Evolutionary conservation across 2,888 invertebrate genomes (phyloP), one percentile per base, ranked within the genome.

Genomic region (Erebia epiphron): DNA sequence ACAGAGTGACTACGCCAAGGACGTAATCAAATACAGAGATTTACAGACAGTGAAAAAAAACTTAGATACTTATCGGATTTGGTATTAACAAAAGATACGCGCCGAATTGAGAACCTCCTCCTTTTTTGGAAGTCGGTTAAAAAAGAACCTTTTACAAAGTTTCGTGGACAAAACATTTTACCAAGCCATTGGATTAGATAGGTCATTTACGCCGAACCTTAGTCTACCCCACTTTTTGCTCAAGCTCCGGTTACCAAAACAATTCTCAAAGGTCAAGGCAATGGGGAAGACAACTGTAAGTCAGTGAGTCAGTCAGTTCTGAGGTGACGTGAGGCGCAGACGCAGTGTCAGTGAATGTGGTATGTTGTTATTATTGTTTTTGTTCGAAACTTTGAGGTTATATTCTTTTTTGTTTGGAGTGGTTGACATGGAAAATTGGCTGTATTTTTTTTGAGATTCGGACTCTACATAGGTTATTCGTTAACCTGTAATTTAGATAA

Each of bases 291-390:
- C 69, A 71, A 68, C 68, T 72, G 63, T 74, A 74, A 75, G 69
- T 73, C 73, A 74, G 67, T 69, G 62, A 70, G 68, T 68, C 70
- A 72, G 75, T 76, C 70, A 60, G 68, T 61, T 50, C 66, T 56
- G 54, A 41, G 41, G 21, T 70, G 52, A 67, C 56, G 56, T 78
- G 69, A 63, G 68, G 73, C 79, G 79, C 76, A 68, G 71, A 77
- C 81, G 81, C 79, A 74, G 78, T 74, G 73, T 67, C 73, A 21
- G 73, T 74, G 77, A 75, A 35, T 73, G 68, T 71, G 77, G 82
- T 82, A 82, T 77, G 82, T 82, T 73, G 5, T 43, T 75, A 71
- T 71, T 72, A 35, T 68, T 35, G 56, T 62, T 50, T 49, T 57
- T 35, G 10, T 61, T 43, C 13, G 35, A 14, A 21, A 41, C 21